Percentiles rank a stretch among this genome's conserved stretches.
Evolutionary conservation across 2,113 vertebrate genomes (phyloP).

Genomic region (Aramus guarauna): DNA sequence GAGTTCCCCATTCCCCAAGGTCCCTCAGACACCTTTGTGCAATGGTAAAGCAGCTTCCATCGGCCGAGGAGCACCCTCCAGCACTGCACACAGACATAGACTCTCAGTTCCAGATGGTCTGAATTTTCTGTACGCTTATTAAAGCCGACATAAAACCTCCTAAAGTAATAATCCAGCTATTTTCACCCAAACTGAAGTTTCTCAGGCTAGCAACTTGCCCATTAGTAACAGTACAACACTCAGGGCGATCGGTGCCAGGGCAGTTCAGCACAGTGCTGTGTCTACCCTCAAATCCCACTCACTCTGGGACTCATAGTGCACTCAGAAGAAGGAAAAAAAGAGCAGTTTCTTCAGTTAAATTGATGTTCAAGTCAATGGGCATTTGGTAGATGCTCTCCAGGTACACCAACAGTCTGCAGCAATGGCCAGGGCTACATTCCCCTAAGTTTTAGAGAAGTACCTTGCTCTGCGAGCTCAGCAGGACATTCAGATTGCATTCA

Average conservation of each 20-base stretch:
- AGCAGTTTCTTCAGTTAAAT: neutral
- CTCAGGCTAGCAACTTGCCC: neutral
- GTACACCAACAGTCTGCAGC: neutral
- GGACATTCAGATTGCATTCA: neutral
- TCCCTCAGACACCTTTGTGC: neutral
- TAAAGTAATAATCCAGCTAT: neutral
- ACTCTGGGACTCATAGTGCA: accelerated
- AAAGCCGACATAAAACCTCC: neutral
- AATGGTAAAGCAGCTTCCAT: neutral
- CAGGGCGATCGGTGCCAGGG: accelerated
- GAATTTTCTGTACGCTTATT: neutral
- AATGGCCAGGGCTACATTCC: neutral
- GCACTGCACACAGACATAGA: neutral
- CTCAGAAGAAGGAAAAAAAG: neutral
- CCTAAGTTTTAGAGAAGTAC: neutral
- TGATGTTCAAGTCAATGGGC: neutral
- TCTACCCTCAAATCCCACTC: neutral
- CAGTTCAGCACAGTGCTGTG: neutral
- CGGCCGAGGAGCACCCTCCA: neutral
- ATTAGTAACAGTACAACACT: neutral
- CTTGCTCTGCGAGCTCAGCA: neutral
- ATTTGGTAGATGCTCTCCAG: neutral
- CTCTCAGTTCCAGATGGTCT: neutral
- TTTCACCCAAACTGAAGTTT: neutral
- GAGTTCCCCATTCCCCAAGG: neutral